Base-by-base conservation (phyloP, 2,797 vertebrate genomes). In the Mastacembelus armatus region DNA sequence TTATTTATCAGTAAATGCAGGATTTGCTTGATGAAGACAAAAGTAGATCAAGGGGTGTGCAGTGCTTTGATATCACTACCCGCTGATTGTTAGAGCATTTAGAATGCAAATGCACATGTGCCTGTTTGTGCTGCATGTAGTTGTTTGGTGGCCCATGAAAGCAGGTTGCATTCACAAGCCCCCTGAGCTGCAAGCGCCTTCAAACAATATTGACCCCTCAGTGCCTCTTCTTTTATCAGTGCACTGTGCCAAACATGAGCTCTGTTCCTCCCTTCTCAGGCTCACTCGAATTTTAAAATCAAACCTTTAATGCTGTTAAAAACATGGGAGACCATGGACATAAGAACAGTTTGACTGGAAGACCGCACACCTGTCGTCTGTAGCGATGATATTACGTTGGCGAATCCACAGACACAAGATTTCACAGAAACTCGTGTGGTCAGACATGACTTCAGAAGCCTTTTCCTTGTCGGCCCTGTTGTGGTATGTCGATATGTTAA, bases 91-190 rank as follows among this genome's bases (percentile, higher is more conserved):
- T 74, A 18, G 44, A 38, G 29, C 72, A 77, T 79, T 87, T 71
- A 43, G 68, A 75, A 89, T 91, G 89, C 85, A 88, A 89, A 90
- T 88, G 36, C 66, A 65, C 66, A 65, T 77, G 75, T 62, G 83
- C 66, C 69, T 66, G 70, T 66, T 67, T 66, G 60, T 59, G 63
- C 71, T 38, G 52, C 39, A 16, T 77, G 70, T 65, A 54, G 67
- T 78, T 66, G 74, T 83, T 77, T 69, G 63, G 60, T 77, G 70
- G 77, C 70, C 11, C 66, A 91, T 81, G 85, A 85, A 89, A 88
- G 81, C 83, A 38, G 71, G 66, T 47, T 77, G 71, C 59, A 61
- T 86, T 84, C 78, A 88, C 51, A 7, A 40, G 49, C 54, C 66
- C 30, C 0, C 58, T 24, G 66, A 72, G 76, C 67, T 30, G 45